Evolutionary conservation across 2,888 invertebrate genomes (phyloP).

Genomic region (Orgyia antiqua): DNA sequence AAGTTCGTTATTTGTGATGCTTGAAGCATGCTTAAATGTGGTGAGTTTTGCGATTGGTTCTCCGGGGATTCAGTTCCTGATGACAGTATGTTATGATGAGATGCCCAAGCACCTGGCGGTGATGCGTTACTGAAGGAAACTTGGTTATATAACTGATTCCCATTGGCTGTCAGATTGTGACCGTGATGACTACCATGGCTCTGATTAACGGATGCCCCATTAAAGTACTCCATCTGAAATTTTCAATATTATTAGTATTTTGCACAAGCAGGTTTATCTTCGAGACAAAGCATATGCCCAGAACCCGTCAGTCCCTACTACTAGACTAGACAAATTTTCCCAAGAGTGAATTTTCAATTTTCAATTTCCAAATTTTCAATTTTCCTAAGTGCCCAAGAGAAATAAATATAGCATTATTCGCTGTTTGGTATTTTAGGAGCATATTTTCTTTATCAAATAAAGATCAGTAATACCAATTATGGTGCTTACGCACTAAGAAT

Average conservation of each 20-base stretch:
- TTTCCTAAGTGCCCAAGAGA: no score
- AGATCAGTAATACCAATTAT: no score
- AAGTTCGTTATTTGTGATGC: conserved; percentile 74
- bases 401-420: no score
- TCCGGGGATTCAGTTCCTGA: conserved; percentile 68
- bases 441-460: no score
- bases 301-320: no score
- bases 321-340: no score
- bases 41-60: conserved; percentile 63
- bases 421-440: no score
- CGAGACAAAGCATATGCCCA: no score
- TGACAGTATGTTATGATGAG: conserved; percentile 68
- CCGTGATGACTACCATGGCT: conserved; percentile 61
- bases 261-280: background rate
- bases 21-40: conserved; percentile 70
- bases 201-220: conserved; percentile 69
- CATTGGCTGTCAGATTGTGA: conserved; percentile 65
- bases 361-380: no score
- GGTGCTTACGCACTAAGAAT: no score
- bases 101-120: conserved; percentile 64
- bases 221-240: conserved; percentile 74
- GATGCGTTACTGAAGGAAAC: conserved; percentile 72
- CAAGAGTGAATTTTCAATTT: no score
- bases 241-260: conserved; percentile 7
- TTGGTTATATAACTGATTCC: conserved; percentile 72